A percentile compares a stretch with the other conserved stretches of the same genome.
These are phyloP conservation scores for Rhingia campestris DNA, from an alignment of 2,888 invertebrate species.

Conservation along the genomic window DNA sequence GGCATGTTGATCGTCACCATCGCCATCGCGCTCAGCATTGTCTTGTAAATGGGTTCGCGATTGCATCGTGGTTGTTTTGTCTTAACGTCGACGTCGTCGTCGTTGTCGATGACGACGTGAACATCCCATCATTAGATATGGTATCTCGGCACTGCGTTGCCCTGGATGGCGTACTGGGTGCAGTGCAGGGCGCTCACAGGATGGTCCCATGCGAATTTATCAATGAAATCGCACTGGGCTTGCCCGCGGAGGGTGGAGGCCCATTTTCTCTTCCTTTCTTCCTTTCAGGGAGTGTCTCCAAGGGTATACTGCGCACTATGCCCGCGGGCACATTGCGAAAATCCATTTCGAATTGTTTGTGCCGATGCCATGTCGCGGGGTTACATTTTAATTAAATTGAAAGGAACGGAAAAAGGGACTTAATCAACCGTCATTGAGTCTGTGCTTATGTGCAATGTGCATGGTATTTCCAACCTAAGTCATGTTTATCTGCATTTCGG, in stretches of 20 bases:
- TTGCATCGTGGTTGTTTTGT: constrained; percentile 51
- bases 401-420: constrained; percentile 41
- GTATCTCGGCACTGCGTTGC: constrained; percentile 81
- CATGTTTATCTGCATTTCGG: constrained; percentile 40
- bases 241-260: constrained; percentile 67
- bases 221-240: constrained; percentile 74
- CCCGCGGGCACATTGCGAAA: constrained; percentile 47
- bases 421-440: constrained; percentile 36
- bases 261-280: constrained; percentile 60
- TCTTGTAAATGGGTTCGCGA: constrained; percentile 69
- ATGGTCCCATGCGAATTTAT: constrained; percentile 72
- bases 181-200: constrained; percentile 49
- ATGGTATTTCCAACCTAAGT: constrained; percentile 23
- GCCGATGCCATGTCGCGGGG: constrained; percentile 59
- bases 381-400: constrained; percentile 74
- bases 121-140: constrained; percentile 79
- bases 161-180: constrained; percentile 24
- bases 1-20: constrained; percentile 67
- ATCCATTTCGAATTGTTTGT: constrained; percentile 69
- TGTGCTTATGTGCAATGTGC: not conserved
- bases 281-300: constrained; percentile 74
- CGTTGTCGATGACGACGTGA: constrained; percentile 79
- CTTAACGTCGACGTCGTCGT: constrained; percentile 53
- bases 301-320: constrained; percentile 45
- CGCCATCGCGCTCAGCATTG: constrained; percentile 59